Evolutionary conservation across 1,140 invertebrate species (phyloP), one percentile per base, ranked within the genome.

Genomic region (Lucilia sericata): DNA sequence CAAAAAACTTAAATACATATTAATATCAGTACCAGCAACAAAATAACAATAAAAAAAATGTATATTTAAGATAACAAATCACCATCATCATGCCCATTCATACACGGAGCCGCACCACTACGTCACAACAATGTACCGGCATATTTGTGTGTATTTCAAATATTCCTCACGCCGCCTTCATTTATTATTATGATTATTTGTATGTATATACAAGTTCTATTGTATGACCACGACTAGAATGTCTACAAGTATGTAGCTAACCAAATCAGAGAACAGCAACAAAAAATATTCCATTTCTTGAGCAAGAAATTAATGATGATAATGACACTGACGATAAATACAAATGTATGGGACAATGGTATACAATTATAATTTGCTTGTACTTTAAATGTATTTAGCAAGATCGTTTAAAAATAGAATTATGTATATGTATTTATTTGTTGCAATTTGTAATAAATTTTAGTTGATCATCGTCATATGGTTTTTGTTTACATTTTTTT

Each of bases 121-220:
- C n/a, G 21, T 21, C 65, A 70, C 19, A 70, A 70, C 65, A 70
- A 70, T 70, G 21, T 70, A 70, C 65, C 65, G 65, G 65, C 65
- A 70, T 70, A 25, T 10, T 60, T 70, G 21, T 10, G 19, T 5
- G 65, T 70, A 25, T 14, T 10, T 17, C 13, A 14, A 17, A n/a
- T n/a, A 60, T n/a, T 60, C 55, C 55, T 60, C 55, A n/a, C 55
- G 14, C 13, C 14, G 55, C n/a, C 14, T 14, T 60, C 14, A 60
- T 60, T 3, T 60, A 17, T 14, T 30, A 30, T 60, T n/a, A 60
- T 60, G 55, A 14, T n/a, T 60, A n/a, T 60, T n/a, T 60, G 55
- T 60, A 14, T 60, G 13, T 60, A 14, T 60, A 60, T 60, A 60
- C n/a, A n/a, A 60, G 5, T 60, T 7, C 7, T 60, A n/a, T 60